Conservation (phyloP, 2,113 vertebrate species). For the Nesospiza acunhae region DNA sequence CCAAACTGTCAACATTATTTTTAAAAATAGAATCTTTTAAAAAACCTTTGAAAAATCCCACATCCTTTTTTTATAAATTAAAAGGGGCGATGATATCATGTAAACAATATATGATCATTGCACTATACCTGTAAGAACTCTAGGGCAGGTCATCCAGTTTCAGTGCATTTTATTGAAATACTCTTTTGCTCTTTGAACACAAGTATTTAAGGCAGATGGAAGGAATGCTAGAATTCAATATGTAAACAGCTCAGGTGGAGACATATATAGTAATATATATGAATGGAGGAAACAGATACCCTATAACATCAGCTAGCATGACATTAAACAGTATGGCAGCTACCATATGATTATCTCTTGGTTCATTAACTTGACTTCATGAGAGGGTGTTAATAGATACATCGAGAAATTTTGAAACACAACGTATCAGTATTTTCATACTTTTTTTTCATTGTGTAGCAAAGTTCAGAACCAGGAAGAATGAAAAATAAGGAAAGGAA, state of each 20-base stretch:
- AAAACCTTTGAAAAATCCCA: background rate
- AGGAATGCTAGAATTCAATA: background rate
- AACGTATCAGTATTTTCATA: background rate
- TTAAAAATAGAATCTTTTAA: background rate
- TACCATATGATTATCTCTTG: background rate
- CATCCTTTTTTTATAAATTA: background rate
- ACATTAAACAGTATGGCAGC: background rate
- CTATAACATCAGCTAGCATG: background rate
- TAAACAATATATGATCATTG: background rate
- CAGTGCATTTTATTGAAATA: background rate
- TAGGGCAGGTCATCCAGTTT: background rate
- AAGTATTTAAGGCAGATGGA: background rate
- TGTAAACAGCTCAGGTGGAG: background rate
- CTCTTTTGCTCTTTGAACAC: background rate
- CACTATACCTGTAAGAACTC: background rate
- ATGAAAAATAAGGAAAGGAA: background rate
- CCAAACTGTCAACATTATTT: background rate
- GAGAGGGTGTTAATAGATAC: background rate
- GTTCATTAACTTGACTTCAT: background rate
- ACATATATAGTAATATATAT: background rate
- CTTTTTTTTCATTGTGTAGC: fast-evolving
- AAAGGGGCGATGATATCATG: fast-evolving
- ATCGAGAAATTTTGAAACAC: background rate
- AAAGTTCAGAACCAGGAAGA: background rate
- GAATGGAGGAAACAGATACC: background rate